Evolutionary conservation across 2,888 invertebrate species (phyloP).

Genomic region (Cremastinae sp.): DNA sequence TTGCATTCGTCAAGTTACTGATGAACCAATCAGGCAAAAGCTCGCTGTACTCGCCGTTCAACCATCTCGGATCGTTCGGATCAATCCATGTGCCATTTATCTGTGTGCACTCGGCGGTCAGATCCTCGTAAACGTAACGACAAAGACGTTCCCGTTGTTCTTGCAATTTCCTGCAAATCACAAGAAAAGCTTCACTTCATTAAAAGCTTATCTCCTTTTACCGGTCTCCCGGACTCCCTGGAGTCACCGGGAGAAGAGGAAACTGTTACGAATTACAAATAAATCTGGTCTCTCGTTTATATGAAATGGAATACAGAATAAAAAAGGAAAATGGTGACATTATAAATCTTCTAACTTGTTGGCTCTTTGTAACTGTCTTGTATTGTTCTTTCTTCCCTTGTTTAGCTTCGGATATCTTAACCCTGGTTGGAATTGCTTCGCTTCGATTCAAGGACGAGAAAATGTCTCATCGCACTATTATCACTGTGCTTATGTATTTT

Average conservation of each 20-base stretch:
- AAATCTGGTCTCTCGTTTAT: slow-evolving; percentile 12
- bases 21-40: slow-evolving; percentile 76
- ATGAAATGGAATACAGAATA: slow-evolving; percentile 20
- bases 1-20: slow-evolving; percentile 70
- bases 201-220: slow-evolving; percentile 27
- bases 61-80: slow-evolving; percentile 78
- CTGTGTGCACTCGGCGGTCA: slow-evolving; percentile 84
- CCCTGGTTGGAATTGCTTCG: slow-evolving; percentile 28
- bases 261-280: background rate
- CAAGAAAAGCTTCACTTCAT: slow-evolving; percentile 45
- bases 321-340: slow-evolving; percentile 17
- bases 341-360: slow-evolving; percentile 9
- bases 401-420: slow-evolving; percentile 30
- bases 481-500: slow-evolving; percentile 4
- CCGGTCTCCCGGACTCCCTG: background rate
- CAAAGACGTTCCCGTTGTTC: slow-evolving; percentile 88
- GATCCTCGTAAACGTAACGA: slow-evolving; percentile 84
- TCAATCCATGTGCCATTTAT: slow-evolving; percentile 81
- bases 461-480: slow-evolving; percentile 20
- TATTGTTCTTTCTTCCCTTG: slow-evolving; percentile 33
- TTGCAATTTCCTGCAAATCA: slow-evolving; percentile 85
- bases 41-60: slow-evolving; percentile 78
- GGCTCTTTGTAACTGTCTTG: slow-evolving; percentile 2
- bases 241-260: background rate
- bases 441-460: slow-evolving; percentile 19